Evolutionary conservation across 2,888 invertebrate genomes (phyloP).

Genomic region (Caenorhabditis becei): DNA sequence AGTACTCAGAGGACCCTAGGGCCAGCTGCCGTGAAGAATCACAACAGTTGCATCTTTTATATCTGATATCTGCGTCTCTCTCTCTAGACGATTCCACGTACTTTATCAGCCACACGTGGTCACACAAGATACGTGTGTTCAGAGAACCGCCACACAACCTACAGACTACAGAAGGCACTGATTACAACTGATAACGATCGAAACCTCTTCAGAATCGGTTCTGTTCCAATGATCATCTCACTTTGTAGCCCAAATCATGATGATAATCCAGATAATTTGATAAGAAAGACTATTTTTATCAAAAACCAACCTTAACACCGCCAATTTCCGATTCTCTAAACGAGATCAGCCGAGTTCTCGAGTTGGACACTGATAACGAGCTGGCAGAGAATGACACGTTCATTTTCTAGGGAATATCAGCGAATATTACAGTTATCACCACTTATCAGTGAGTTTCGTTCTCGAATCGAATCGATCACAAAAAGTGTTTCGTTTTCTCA

Average conservation of each 20-base stretch:
- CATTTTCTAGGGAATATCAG: conserved; percentile 22
- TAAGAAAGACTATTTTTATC: no score
- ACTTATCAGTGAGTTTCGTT: no score
- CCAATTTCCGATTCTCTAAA: conserved; percentile 40
- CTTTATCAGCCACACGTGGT: conserved; percentile 1
- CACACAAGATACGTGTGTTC: conserved; percentile 23
- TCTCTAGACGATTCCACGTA: not conserved
- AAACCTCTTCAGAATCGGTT: no score
- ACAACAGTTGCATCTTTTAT: not conserved
- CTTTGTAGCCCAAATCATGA: not conserved
- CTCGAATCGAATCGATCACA: conserved; percentile 17
- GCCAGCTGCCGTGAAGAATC: not conserved
- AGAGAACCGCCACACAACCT: conserved; percentile 37
- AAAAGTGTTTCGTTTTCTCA: conserved; percentile 30
- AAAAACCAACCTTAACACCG: conserved; percentile 32
- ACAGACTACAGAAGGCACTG: conserved; percentile 24
- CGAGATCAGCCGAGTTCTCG: conserved; percentile 33
- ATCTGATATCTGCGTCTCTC: not conserved
- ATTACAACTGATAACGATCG: not conserved
- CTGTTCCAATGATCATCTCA: no score
- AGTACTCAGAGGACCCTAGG: not conserved
- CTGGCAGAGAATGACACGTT: conserved; percentile 58
- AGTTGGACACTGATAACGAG: conserved; percentile 34
- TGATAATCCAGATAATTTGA: no score
- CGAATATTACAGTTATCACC: no score